Conservation (phyloP, 2,797 vertebrate species). For the Mormyrus proboscirostris region DNA sequence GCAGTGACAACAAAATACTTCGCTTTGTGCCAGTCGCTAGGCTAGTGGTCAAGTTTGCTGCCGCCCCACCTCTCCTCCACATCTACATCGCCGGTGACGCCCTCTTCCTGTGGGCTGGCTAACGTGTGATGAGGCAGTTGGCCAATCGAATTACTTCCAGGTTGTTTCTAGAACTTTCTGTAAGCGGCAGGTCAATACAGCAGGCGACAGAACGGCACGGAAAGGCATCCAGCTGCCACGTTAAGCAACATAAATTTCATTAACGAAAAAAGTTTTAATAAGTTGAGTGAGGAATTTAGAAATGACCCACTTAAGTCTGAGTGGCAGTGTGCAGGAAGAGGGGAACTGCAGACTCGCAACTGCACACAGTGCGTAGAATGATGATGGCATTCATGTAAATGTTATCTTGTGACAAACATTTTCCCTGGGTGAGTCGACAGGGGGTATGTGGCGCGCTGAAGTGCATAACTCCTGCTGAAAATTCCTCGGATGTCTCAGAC, state of each 20-base stretch:
- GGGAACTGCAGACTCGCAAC: neutral
- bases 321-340: neutral
- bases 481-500: neutral
- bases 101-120: neutral
- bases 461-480: neutral
- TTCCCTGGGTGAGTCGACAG: neutral
- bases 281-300: neutral
- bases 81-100: neutral
- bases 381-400: neutral
- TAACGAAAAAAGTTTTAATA: neutral
- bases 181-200: neutral
- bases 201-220: neutral
- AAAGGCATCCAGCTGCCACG: neutral
- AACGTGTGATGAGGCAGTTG: neutral
- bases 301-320: neutral
- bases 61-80: neutral
- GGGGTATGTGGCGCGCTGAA: neutral
- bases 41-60: neutral
- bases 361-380: neutral
- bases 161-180: neutral
- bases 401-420: neutral
- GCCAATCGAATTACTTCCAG: neutral
- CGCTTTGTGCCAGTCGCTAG: neutral
- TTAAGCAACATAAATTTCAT: neutral
- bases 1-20: neutral